Percentiles rank a stretch among this genome's conserved stretches.
Conservation (phyloP, 2,113 vertebrate genomes). For the Micronycteris hirsuta region DNA sequence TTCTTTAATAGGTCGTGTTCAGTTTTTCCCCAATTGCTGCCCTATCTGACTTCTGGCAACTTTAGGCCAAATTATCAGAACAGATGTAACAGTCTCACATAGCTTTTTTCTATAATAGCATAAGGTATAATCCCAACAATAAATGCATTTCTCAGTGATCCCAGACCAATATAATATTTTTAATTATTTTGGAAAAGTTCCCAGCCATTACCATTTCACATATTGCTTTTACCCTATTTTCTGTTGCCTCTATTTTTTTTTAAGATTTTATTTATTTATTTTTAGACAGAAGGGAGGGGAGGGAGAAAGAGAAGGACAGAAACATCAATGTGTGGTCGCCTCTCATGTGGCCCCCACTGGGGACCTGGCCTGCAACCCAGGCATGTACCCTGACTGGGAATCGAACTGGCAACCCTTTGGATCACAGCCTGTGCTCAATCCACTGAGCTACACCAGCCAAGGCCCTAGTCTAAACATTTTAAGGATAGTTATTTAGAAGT, state of each 20-base stretch:
- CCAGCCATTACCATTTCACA: neutral
- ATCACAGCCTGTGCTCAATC: no score
- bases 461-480: neutral
- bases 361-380: no score
- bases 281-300: no score
- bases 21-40: neutral
- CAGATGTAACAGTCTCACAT: neutral
- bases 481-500: neutral
- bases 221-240: neutral
- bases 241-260: neutral
- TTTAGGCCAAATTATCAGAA: neutral
- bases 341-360: no score
- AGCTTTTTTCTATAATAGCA: neutral
- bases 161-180: neutral
- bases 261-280: no score
- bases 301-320: no score
- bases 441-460: no score
- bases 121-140: neutral
- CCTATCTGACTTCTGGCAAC: neutral
- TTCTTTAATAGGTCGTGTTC: neutral
- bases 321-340: no score
- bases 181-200: neutral
- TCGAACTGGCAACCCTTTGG: no score
- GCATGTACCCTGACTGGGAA: no score
- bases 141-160: neutral